These are phyloP conservation scores for Pluvialis apricaria DNA, from an alignment of 2,113 vertebrate genomes.

Conservation along the genomic window DNA sequence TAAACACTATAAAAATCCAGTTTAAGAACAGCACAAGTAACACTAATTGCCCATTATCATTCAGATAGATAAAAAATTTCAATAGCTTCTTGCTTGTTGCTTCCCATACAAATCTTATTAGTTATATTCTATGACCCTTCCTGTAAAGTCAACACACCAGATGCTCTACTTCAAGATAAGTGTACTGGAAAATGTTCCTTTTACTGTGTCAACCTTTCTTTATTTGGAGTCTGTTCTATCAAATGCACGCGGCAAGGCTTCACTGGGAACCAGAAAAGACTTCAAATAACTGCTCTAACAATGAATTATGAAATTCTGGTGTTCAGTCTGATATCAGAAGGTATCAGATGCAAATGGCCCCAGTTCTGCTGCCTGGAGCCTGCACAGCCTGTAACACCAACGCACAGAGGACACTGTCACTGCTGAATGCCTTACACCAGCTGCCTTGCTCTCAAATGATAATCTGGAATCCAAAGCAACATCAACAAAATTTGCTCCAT, in stretches of 20 bases:
- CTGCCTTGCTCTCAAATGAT: not conserved
- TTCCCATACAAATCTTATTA: not conserved
- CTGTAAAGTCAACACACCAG: not conserved
- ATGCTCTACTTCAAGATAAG: conserved; percentile 41
- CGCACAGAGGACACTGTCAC: not conserved
- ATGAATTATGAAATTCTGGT: conserved; percentile 40
- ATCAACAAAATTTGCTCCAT: not conserved
- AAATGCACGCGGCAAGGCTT: not conserved
- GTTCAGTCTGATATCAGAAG: conserved; percentile 14
- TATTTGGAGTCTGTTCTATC: conserved; percentile 29
- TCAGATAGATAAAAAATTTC: not conserved
- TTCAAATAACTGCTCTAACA: conserved; percentile 17
- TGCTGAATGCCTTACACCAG: not conserved
- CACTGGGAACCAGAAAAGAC: conserved; percentile 33
- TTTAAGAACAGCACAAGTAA: conserved; percentile 11
- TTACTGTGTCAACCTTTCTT: conserved; percentile 21
- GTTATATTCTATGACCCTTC: not conserved
- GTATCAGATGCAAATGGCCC: not conserved
- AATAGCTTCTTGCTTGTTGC: not conserved
- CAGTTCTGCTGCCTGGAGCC: not conserved
- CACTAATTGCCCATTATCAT: conserved; percentile 40
- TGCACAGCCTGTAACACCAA: not conserved
- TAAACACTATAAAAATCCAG: not conserved
- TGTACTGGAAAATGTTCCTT: conserved; percentile 6
- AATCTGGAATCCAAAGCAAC: not conserved